These are phyloP conservation scores for Oreohelix idahoensis DNA, from an alignment of 1,140 invertebrate species.

Conservation along the genomic window DNA sequence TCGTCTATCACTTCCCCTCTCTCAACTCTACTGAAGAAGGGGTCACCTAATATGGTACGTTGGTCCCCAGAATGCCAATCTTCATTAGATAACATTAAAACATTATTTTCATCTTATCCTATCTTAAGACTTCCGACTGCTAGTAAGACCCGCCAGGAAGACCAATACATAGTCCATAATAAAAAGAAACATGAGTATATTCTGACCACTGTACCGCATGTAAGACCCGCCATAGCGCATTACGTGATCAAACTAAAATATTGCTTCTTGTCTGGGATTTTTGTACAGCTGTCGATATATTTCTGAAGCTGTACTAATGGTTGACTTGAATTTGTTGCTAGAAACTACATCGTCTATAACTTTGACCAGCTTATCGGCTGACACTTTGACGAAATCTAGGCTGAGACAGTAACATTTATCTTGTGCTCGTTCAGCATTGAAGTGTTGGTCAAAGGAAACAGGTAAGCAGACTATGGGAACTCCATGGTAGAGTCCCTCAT, in stretches of 20 bases:
- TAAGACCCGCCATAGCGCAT: slow-evolving; percentile 59
- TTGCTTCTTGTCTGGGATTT: neutral
- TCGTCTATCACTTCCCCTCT: too few relatives aligned
- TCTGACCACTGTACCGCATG: slow-evolving; percentile 47
- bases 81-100: too few relatives aligned
- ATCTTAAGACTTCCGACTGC: too few relatives aligned
- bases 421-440: slow-evolving; percentile 41
- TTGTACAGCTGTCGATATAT: slow-evolving; percentile 15
- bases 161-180: neutral
- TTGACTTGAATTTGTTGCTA: neutral
- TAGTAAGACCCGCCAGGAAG: neutral
- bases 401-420: slow-evolving; percentile 35
- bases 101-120: too few relatives aligned
- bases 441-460: slow-evolving; percentile 67
- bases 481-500: slow-evolving; percentile 57
- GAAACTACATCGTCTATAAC: neutral
- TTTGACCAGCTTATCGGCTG: neutral
- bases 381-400: neutral
- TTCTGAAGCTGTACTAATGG: neutral
- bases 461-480: slow-evolving; percentile 78
- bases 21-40: too few relatives aligned
- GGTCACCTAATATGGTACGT: too few relatives aligned
- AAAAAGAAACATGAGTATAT: slow-evolving; percentile 40
- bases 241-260: slow-evolving; percentile 45
- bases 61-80: too few relatives aligned